Percentiles rank a stretch among this genome's conserved stretches.
Conservation (phyloP, 2,113 vertebrate genomes). For the Stigmatopora argus region DNA sequence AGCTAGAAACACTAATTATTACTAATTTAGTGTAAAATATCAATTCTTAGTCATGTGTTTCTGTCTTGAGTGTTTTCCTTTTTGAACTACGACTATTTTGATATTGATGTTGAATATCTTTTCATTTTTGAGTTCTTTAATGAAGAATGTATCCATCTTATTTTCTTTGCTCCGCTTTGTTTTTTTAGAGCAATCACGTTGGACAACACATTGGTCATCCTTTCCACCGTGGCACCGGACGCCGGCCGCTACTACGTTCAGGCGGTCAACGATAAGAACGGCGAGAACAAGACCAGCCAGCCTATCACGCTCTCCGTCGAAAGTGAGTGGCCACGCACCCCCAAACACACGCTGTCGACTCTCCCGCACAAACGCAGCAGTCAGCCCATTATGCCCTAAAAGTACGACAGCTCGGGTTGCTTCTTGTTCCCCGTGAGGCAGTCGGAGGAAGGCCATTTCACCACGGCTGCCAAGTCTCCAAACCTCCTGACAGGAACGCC, state of each 20-base stretch:
- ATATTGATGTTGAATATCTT: not conserved
- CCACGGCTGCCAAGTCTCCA: slow-evolving; percentile 3
- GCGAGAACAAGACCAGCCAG: slow-evolving; percentile 98
- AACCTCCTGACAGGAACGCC: slow-evolving; percentile 1
- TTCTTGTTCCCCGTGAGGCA: not conserved
- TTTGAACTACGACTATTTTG: too few species aligned
- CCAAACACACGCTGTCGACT: slow-evolving; percentile 7
- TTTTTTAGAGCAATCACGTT: slow-evolving; percentile 85
- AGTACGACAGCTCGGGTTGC: not conserved
- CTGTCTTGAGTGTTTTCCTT: too few species aligned
- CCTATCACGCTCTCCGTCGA: slow-evolving; percentile 87
- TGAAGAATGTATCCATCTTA: not conserved
- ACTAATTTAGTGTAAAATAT: too few species aligned
- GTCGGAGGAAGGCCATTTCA: not conserved
- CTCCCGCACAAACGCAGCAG: slow-evolving; percentile 12
- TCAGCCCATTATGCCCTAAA: slow-evolving; percentile 6
- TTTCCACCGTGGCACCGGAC: slow-evolving; percentile 91
- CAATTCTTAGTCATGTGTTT: too few species aligned
- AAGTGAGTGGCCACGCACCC: slow-evolving; percentile 75
- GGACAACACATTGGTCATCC: slow-evolving; percentile 95
- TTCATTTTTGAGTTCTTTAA: not conserved
- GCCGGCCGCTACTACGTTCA: slow-evolving; percentile 93
- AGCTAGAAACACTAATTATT: too few species aligned
- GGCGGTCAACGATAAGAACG: slow-evolving; percentile 96
- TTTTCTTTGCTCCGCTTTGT: not conserved